Evolutionary conservation across 92 coral and sea anemone genomes (phyloP).

Genomic region (Meandrina meandrites): DNA sequence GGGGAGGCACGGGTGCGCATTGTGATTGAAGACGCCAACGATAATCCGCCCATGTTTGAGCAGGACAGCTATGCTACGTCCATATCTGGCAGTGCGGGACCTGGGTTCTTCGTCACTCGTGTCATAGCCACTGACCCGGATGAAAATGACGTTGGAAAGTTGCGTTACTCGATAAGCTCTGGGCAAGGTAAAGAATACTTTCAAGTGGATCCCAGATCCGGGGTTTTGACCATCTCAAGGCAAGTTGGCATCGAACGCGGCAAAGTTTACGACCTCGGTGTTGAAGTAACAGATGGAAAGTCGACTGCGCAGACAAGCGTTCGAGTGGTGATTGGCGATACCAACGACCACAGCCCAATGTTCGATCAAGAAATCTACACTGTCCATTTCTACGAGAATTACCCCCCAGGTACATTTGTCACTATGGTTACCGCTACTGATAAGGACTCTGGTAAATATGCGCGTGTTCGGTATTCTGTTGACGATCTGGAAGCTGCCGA

Average conservation of each 20-base stretch:
- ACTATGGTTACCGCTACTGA: conserved; percentile 98
- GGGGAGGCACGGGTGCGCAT: conserved; percentile 87
- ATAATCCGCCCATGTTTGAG: conserved; percentile 89
- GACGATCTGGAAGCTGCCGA: conserved; percentile 83
- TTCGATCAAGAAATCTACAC: conserved; percentile 76
- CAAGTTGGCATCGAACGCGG: conserved; percentile 84
- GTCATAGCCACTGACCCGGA: conserved; percentile 94
- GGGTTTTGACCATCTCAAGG: conserved; percentile 88
- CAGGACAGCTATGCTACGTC: conserved; percentile 85
- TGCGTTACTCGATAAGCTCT: conserved; percentile 72
- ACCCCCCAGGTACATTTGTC: conserved; percentile 90
- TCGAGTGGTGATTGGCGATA: conserved; percentile 90
- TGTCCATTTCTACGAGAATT: conserved; percentile 85
- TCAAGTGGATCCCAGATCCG: conserved; percentile 71
- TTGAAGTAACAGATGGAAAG: conserved; percentile 81
- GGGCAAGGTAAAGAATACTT: conserved; percentile 80
- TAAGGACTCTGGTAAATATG: conserved; percentile 85
- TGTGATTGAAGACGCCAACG: conserved; percentile 88
- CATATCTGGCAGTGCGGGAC: conserved; percentile 90
- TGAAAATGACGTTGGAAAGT: conserved; percentile 74
- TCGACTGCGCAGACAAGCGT: conserved; percentile 72
- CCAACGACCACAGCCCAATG: conserved; percentile 90
- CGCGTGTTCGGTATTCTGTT: conserved; percentile 79
- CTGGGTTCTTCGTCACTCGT: conserved; percentile 93
- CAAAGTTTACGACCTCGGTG: conserved; percentile 75